Percentiles rank a stretch among this genome's conserved stretches.
These are phyloP conservation scores for Anarhynchus alexandrinus DNA, from an alignment of 2,113 vertebrate species.

Conservation along the genomic window DNA sequence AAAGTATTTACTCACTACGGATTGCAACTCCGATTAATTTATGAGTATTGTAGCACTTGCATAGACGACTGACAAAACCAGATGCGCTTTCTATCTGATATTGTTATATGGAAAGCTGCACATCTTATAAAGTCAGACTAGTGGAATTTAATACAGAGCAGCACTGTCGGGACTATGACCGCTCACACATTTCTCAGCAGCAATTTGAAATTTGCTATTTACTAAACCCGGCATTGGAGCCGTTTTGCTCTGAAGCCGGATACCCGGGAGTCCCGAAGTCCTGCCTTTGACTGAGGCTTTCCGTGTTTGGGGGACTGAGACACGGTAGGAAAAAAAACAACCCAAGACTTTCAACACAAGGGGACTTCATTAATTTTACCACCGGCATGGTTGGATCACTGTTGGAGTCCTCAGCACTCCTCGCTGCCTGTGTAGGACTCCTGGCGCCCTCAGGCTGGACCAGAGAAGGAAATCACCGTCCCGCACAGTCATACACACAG, in stretches of 20 bases:
- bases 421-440: not conserved
- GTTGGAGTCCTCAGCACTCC: not conserved
- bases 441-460: not conserved
- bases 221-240: not conserved
- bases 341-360: not conserved
- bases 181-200: not conserved
- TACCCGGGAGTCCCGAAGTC: not conserved
- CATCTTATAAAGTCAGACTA: not conserved
- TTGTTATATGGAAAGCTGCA: not conserved
- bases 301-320: not conserved
- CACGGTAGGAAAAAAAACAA: not conserved
- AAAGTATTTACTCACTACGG: not conserved
- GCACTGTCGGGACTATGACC: not conserved
- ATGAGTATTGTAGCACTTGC: not conserved
- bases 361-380: not conserved
- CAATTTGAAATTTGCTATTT: not conserved
- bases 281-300: not conserved
- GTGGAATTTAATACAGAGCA: not conserved
- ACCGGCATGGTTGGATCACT: not conserved
- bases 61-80: not conserved
- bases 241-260: not conserved
- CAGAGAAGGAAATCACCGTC: not conserved
- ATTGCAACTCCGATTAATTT: not conserved
- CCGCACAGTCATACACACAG: not conserved
- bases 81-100: not conserved